Conservation (phyloP, 2,888 invertebrate species). For the Trichogramma evanescens region DNA sequence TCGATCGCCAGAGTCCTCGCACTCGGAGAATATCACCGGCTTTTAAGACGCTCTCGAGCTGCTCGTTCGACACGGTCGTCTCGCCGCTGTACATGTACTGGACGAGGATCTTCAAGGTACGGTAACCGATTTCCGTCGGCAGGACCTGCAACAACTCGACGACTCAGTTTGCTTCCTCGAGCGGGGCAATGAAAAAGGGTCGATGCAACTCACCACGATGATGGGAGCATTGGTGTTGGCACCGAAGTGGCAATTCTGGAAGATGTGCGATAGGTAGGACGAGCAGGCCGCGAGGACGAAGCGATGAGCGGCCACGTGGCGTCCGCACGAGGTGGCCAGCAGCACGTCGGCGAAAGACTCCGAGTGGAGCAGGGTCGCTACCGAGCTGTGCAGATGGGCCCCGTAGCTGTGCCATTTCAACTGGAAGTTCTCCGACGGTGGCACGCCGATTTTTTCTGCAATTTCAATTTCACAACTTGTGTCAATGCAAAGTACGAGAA, state of each 20-base stretch:
- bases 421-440: slow-evolving; percentile 70
- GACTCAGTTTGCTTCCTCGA: neutral
- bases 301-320: slow-evolving; percentile 77
- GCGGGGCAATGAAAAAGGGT: neutral
- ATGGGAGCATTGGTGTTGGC: slow-evolving; percentile 46
- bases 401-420: slow-evolving; percentile 84
- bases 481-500: too few relatives aligned
- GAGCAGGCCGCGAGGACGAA: slow-evolving; percentile 80
- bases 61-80: slow-evolving; percentile 79
- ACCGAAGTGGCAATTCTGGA: slow-evolving; percentile 48
- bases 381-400: slow-evolving; percentile 73
- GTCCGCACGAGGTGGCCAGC: slow-evolving; percentile 70
- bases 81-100: slow-evolving; percentile 83
- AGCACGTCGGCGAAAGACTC: slow-evolving; percentile 79
- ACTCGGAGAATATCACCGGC: slow-evolving; percentile 78
- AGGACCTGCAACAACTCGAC: slow-evolving; percentile 50
- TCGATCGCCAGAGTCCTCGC: slow-evolving; percentile 66
- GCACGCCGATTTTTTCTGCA: slow-evolving; percentile 49
- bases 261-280: slow-evolving; percentile 55
- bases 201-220: slow-evolving; percentile 36
- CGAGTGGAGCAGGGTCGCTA: slow-evolving; percentile 69
- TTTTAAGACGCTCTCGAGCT: slow-evolving; percentile 70
- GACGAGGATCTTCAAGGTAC: slow-evolving; percentile 71
- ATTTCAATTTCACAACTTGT: neutral
- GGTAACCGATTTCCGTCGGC: slow-evolving; percentile 73